These are phyloP conservation scores for Prionailurus viverrinus DNA, from an alignment of 2,113 vertebrate genomes.

Conservation along the genomic window DNA sequence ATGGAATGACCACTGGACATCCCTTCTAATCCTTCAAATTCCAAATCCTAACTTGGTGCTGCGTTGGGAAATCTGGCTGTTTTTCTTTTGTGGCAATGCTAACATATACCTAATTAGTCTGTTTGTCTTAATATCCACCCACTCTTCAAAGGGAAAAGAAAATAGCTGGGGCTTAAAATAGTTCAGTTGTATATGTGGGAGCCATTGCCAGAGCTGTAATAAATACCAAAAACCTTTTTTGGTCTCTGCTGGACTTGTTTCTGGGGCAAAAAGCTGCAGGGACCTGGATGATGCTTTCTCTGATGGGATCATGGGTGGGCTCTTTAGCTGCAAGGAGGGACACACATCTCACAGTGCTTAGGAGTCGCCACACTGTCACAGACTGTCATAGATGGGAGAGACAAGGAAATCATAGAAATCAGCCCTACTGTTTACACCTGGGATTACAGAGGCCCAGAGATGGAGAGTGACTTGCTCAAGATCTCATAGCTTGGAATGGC, in stretches of 20 bases:
- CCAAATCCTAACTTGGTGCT: neutral
- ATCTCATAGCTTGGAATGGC: neutral
- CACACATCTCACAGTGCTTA: neutral
- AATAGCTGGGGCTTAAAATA: conserved; percentile 73
- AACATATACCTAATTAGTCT: conserved; percentile 79
- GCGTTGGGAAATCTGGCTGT: conserved; percentile 71
- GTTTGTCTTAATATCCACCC: conserved; percentile 79
- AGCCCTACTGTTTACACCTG: neutral
- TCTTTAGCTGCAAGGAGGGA: neutral
- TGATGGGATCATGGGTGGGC: neutral
- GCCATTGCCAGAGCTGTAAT: conserved; percentile 28
- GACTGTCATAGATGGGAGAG: neutral
- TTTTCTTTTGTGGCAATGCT: conserved; percentile 76
- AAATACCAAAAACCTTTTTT: conserved; percentile 26
- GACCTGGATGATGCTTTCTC: neutral
- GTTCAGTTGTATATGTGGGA: conserved; percentile 46
- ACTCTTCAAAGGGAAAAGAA: conserved; percentile 72
- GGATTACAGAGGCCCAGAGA: neutral
- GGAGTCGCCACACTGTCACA: neutral
- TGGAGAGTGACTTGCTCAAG: neutral
- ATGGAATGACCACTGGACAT: neutral
- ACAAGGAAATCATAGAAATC: neutral
- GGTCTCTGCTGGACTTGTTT: neutral
- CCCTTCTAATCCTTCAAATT: neutral
- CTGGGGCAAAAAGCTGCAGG: neutral